Base-by-base conservation (phyloP, 2,888 invertebrate species). In the Cylloceria caligata region DNA sequence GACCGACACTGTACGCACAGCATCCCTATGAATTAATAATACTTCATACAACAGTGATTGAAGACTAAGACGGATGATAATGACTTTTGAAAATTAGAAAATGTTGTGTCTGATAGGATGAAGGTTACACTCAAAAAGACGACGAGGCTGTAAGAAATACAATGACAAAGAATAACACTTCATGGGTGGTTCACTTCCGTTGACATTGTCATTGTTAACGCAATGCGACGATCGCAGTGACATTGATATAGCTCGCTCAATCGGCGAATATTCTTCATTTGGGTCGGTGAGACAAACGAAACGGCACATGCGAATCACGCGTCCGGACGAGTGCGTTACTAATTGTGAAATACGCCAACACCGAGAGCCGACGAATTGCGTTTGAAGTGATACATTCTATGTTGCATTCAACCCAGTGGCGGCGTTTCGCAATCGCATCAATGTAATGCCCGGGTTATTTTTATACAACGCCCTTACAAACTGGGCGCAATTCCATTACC, bases 341-440 rank as follows among this genome's bases (percentile, higher is more conserved):
- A 81, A 84, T 84, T 84, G 77, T 73, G 78, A 73, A 73, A 69
- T 71, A 30, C 81, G 71, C 19, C 47, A 77, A 77, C 68, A 68
- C 60, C 72, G 57, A 34, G 57, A 13, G n/a, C 7, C 57, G 3
- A 34, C 57, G 30, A 57, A 57, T 57, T 34, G 57, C 11, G 34
- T 57, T 7, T 34, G 57, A 16, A n/a, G 30, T n/a, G 57, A 30
- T 16, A n/a, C 16, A 34, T 16, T 16, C 57, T n/a, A 24, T 24
- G 55, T 4, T 27, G 13, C 34, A 34, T n/a, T 34, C 9, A 1
- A 9, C 60, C 6, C 34, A 7, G 60, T 2, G 36, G 19, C 9
- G 13, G 11, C 11, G 2, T 24, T 52, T 3, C 11, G 11, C 24
- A 5, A 21, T 52, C 11, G 11, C 2, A 3, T 49, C 1, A 42